Evolutionary conservation across 2,113 vertebrate genomes (phyloP), one percentile per base, ranked within the genome.

Genomic region (Calyptommatus sinebrachiatus): DNA sequence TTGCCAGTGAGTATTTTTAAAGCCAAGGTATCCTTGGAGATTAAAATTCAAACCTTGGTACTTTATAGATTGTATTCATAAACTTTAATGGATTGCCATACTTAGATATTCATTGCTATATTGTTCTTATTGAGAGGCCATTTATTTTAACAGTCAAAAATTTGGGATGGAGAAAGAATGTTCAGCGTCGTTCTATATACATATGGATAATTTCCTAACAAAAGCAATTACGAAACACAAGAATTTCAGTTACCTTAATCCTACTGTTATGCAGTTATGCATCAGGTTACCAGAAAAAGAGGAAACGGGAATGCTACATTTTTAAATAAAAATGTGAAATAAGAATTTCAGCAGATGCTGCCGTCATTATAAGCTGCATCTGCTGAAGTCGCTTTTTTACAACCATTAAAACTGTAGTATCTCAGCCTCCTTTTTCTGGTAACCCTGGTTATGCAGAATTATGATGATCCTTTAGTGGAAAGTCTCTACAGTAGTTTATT

Each of bases 111-210:
- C 63, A 75, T 45, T 41, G 73, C 86, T 76, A 72, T 81, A 86
- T 80, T 76, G 82, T 71, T 62, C 28, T 68, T 90, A 90, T 89
- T 82, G 81, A 91, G 70, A 78, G 83, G 74, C 84, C 82, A 82
- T 77, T 28, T 61, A 61, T 29, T 1, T 88, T 66, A 78, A 82
- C 79, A 71, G 28, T 81, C 81, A 62, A 82, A 65, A 81, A 21
- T 16, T 26, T 73, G 53, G 83, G 86, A 87, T 74, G 85, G 21
- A 80, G 76, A 73, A 76, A 77, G 76, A 50, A 74, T 76, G 48
- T 3, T 74, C 80, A 73, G 79, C 75, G 50, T 41, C 85, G 81
- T 71, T 62, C 85, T 57, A 72, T 80, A 71, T 83, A 71, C 78
- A 35, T 75, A 83, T 88, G 67, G 83, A 77, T 81, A 45, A 8